Conservation (phyloP, 2,888 invertebrate species). For the Diplazon laetatorius region DNA sequence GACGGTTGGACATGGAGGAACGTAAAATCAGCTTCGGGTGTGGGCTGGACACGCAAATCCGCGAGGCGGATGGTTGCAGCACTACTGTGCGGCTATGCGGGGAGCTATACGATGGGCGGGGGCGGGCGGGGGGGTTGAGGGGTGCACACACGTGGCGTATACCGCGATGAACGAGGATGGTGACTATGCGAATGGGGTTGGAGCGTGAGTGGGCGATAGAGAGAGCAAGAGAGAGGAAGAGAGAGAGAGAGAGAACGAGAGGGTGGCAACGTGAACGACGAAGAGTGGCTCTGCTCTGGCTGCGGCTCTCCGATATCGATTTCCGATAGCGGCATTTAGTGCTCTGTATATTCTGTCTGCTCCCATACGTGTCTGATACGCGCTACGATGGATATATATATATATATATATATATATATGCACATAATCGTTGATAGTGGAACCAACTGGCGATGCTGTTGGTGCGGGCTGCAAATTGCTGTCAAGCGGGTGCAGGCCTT, state of each 20-base stretch:
- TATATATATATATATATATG: constrained; percentile 48
- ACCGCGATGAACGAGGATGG: too few relatives aligned
- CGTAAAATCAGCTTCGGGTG: constrained; percentile 58
- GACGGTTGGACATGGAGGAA: constrained; percentile 52
- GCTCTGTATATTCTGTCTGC: constrained; percentile 79
- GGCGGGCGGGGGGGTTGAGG: too few relatives aligned
- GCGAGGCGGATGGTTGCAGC: constrained; percentile 31
- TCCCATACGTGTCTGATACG: constrained; percentile 77
- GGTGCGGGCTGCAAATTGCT: constrained; percentile 70
- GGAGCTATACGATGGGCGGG: too few relatives aligned
- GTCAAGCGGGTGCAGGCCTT: constrained; percentile 68
- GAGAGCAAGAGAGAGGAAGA: constrained; percentile 51
- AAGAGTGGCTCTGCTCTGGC: constrained; percentile 74
- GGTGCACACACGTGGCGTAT: too few relatives aligned
- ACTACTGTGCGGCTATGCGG: constrained; percentile 23
- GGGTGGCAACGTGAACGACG: constrained; percentile 65
- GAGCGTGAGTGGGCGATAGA: too few relatives aligned
- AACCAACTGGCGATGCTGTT: constrained; percentile 60
- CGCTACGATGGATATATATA: constrained; percentile 67
- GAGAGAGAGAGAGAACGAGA: too few relatives aligned
- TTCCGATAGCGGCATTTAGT: constrained; percentile 81
- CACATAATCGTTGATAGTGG: constrained; percentile 54
- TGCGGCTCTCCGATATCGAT: constrained; percentile 80
- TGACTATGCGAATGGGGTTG: too few relatives aligned
- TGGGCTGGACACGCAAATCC: constrained; percentile 60